A percentile compares a stretch with the other conserved stretches of the same genome.
phyloP scores from a whole-genome alignment of 2,888 invertebrate species.

The Synanthedon tipuliformis region DNA sequence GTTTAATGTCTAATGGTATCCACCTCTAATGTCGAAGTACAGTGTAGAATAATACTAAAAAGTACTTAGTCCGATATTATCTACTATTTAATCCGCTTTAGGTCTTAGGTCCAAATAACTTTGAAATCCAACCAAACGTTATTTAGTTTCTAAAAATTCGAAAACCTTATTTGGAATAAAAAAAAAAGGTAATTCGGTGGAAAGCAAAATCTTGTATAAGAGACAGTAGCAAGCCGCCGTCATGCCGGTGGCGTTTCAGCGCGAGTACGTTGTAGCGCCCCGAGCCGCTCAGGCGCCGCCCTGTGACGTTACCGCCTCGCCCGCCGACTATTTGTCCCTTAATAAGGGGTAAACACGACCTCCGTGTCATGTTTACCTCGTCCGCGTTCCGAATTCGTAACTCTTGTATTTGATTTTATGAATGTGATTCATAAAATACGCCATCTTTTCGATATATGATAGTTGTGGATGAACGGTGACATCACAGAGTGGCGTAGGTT shows the following conservation, averaged over 20 bases:
- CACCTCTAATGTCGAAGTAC: too few species aligned
- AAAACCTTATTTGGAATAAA: neutral
- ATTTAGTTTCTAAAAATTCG: too few species aligned
- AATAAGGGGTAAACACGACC: constrained; percentile 29
- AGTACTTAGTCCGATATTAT: too few species aligned
- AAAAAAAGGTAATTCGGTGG: neutral
- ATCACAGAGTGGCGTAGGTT: constrained; percentile 23
- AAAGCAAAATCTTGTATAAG: neutral
- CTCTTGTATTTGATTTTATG: neutral
- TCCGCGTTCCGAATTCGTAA: constrained; percentile 5
- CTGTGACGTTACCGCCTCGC: constrained; percentile 46
- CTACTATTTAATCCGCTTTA: too few species aligned
- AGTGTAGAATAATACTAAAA: too few species aligned
- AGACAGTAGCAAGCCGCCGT: constrained; percentile 20
- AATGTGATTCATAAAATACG: neutral
- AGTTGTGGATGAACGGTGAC: constrained; percentile 18
- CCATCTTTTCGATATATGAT: neutral
- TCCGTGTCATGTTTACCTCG: constrained; percentile 27
- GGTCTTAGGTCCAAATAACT: too few species aligned
- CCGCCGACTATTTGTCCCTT: constrained; percentile 11
- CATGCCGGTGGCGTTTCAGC: constrained; percentile 41
- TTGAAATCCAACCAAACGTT: too few species aligned
- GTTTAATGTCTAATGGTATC: too few species aligned
- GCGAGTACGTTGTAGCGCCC: constrained; percentile 33
- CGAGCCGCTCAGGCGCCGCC: constrained; percentile 33